Base-by-base conservation (phyloP, 1,140 invertebrate species). In the Bactericera cockerelli region DNA sequence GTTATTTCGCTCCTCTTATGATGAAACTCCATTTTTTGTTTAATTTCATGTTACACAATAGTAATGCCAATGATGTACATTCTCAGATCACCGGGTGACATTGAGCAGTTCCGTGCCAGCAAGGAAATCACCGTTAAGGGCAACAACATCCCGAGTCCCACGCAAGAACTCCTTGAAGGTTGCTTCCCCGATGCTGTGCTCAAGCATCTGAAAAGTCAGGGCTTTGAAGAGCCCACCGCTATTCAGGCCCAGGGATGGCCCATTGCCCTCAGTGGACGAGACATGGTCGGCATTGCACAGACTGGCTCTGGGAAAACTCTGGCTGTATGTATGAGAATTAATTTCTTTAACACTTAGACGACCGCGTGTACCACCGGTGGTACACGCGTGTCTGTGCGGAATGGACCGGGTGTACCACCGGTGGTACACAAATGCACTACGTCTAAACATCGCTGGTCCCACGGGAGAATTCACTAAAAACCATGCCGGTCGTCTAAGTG, bases 181-280 rank as follows among this genome's bases (percentile, higher is more conserved):
- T 80, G 79, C 28, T 86, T 87, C 66, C 86, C 86, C 56, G 83
- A 84, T 66, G 81, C 79, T 63, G 77, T 82, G 33, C 75, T 83
- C 68, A 75, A 73, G 38, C 80, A 81, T 63, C 80, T 84, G 55
- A 69, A 77, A n/a, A 75, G 79, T 54, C 64, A 66, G 59, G 67
- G 67, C 2, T 95, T 89, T 74, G 79, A 81, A 61, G 78, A 82
- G 59, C 91, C 90, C 11, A 94, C 91, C 22, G 75, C 88, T 6
- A 94, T 92, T 70, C 88, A 92, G 73, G 81, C 87, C n/a, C 86
- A 89, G 70, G 84, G 86, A 2, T 95, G 91, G 90, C 90, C 92
- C 3, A 89, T 94, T 68, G 91, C 90, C 58, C 81, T 96, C 74
- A 86, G 83, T 70, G 93, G 93, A 16, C 76, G 82, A 58, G 90